Evolutionary conservation across 2,888 invertebrate genomes (phyloP).

Genomic region (Scaeva pyrastri): DNA sequence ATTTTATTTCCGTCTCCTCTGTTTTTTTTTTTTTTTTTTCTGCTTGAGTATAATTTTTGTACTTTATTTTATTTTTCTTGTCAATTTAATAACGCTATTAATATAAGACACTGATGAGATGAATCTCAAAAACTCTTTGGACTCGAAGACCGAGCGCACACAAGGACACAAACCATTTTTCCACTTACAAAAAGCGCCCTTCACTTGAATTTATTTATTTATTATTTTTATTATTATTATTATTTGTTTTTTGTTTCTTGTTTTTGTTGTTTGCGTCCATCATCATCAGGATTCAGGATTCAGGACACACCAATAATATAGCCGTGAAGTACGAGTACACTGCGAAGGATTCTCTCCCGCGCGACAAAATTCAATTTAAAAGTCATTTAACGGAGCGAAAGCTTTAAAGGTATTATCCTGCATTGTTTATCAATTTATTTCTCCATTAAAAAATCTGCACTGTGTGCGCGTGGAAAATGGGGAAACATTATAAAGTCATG

Average conservation of each 20-base stretch:
- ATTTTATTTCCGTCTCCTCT: slow-evolving; percentile 32
- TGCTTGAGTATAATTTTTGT: slow-evolving; percentile 4
- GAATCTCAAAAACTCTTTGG: slow-evolving; percentile 52
- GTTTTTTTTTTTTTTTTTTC: not conserved
- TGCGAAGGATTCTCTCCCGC: slow-evolving; percentile 39
- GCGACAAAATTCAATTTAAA: slow-evolving; percentile 78
- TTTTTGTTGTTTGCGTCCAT: slow-evolving; percentile 12
- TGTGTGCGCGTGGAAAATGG: slow-evolving; percentile 56
- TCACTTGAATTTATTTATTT: slow-evolving; percentile 25
- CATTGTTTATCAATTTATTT: slow-evolving; percentile 78
- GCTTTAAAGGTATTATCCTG: slow-evolving; percentile 78
- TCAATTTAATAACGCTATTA: slow-evolving; percentile 62
- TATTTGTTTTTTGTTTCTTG: too few relatives aligned
- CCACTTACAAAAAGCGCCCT: slow-evolving; percentile 28
- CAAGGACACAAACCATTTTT: slow-evolving; percentile 36
- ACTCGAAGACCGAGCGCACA: slow-evolving; percentile 5
- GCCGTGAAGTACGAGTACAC: not conserved
- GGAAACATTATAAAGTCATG: not conserved
- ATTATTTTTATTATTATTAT: slow-evolving; percentile 3
- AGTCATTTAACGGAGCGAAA: slow-evolving; percentile 78
- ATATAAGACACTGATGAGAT: slow-evolving; percentile 61
- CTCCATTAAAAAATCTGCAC: slow-evolving; percentile 76
- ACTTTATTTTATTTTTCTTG: slow-evolving; percentile 20
- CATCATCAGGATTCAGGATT: not conserved
- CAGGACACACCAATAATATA: slow-evolving; percentile 13